Base-by-base conservation (phyloP, 2,113 vertebrate species). In the Neopipo cinnamomea region DNA sequence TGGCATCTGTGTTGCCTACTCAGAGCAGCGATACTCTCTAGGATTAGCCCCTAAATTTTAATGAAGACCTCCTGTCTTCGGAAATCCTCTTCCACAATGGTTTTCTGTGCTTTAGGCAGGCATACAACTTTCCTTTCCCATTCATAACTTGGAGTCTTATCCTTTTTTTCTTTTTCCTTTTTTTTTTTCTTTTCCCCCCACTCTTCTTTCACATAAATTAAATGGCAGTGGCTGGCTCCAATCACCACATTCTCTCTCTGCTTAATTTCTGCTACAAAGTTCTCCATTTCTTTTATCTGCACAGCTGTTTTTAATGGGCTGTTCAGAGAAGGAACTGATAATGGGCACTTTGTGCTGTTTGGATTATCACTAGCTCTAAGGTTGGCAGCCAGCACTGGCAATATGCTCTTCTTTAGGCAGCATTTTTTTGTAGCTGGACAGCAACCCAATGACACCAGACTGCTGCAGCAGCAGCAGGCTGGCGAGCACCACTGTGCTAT, bases 301-400 rank as follows among this genome's bases (percentile, higher is more conserved):
- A 96, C 96, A 97, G 96, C 95, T 97, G 96, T 96, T 97, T 97
- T 94, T 97, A 96, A 97, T 97, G 95, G 96, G 95, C 94, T 96
- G 96, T 95, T 97, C 95, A 93, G 93, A 93, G 95, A 96, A 93
- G 94, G 95, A 95, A 93, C 96, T 97, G 96, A 97, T 97, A 97
- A 97, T 96, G 93, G 96, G 94, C 93, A 97, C 91, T 97, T 96
- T 97, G 96, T 97, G 95, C 91, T 96, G 91, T 97, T 96, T 97
- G 94, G 91, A 97, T 97, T 97, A 96, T 95, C 91, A 94, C 85
- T 96, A 76, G 88, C 94, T 95, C 94, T 92, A 87, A 95, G 95
- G 93, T 95, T 97, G 96, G 95, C 96, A 96, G 91, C 90, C 88
- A 94, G 83, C 80, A 74, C 4, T 96, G 95, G 94, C 97, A 97